A percentile compares a stretch with the other conserved stretches of the same genome.
Evolutionary conservation across 2,888 invertebrate species (phyloP).

Genomic region (Eupeodes latifasciatus): DNA sequence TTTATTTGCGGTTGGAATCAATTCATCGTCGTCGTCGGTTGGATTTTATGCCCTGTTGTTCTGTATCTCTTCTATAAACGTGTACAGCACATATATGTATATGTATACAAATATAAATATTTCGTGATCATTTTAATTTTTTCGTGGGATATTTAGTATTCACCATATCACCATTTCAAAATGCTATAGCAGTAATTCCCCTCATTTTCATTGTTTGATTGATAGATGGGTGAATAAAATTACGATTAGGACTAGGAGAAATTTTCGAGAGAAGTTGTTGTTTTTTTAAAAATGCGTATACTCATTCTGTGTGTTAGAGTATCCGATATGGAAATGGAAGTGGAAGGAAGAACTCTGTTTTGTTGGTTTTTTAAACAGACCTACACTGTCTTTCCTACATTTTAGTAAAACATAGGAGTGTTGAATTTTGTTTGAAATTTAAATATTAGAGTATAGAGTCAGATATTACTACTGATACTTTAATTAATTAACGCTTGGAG

Average conservation of each 20-base stretch:
- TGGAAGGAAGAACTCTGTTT: not conserved
- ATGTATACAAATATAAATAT: not conserved
- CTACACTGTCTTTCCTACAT: not conserved
- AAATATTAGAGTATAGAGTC: too few species aligned
- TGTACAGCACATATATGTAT: too few species aligned
- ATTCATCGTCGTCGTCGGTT: conserved; percentile 29
- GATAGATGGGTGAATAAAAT: conserved; percentile 64
- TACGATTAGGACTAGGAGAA: conserved; percentile 59
- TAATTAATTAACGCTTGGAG: not conserved
- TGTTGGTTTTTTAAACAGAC: not conserved
- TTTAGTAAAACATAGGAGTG: too few species aligned
- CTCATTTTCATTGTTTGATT: conserved; percentile 67
- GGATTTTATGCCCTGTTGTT: conserved; percentile 14
- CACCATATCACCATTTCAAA: conserved; percentile 59
- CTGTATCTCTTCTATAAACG: too few species aligned
- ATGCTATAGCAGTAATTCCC: conserved; percentile 60
- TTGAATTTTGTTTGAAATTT: too few species aligned
- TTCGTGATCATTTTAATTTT: conserved; percentile 31
- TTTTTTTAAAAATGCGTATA: conserved; percentile 2
- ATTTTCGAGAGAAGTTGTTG: conserved; percentile 38
- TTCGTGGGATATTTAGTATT: conserved; percentile 47
- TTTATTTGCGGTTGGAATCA: conserved; percentile 61
- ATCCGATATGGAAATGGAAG: not conserved
- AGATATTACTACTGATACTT: too few species aligned
- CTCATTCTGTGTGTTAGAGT: conserved; percentile 9